phyloP scores from a whole-genome alignment of 2,888 invertebrate genomes.

The Sminthurinus aureus region DNA sequence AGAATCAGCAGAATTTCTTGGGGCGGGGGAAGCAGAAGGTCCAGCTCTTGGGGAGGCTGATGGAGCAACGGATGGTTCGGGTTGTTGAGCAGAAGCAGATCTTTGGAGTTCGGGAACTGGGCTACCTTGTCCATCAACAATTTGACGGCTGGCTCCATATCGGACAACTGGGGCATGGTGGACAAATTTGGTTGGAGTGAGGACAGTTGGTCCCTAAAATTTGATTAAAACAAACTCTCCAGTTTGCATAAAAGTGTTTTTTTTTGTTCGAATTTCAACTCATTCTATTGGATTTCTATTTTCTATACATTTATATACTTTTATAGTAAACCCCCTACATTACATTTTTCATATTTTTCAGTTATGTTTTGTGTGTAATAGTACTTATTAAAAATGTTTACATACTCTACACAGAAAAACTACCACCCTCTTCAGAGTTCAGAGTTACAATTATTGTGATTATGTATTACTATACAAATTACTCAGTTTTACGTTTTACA shows the following conservation, averaged over 20 bases:
- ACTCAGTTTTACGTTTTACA: too few relatives aligned
- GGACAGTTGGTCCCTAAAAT: slow-evolving; percentile 63
- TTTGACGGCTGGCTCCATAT: slow-evolving; percentile 57
- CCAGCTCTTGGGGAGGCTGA: slow-evolving; percentile 53
- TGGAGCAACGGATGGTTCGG: slow-evolving; percentile 36
- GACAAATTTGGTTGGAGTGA: slow-evolving; percentile 61
- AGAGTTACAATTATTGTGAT: neutral
- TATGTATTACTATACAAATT: too few relatives aligned
- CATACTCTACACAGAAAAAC: too few relatives aligned
- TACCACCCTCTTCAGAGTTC: too few relatives aligned
- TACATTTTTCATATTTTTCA: too few relatives aligned
- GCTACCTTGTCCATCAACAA: slow-evolving; percentile 57
- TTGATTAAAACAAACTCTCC: neutral
- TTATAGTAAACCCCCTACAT: too few relatives aligned
- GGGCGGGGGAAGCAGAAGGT: slow-evolving; percentile 44
- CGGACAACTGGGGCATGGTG: slow-evolving; percentile 58
- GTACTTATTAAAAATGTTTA: too few relatives aligned
- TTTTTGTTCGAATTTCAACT: too few relatives aligned
- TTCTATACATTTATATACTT: neutral
- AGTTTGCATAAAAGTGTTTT: neutral
- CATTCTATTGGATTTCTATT: too few relatives aligned
- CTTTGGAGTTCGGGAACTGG: slow-evolving; percentile 54
- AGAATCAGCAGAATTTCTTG: slow-evolving; percentile 40
- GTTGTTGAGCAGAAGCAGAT: slow-evolving; percentile 52
- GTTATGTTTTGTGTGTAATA: too few relatives aligned